Percentiles rank a stretch among this genome's conserved stretches.
These are phyloP conservation scores for Oreotrochilus melanogaster DNA, from an alignment of 2,113 vertebrate genomes.

Conservation along the genomic window DNA sequence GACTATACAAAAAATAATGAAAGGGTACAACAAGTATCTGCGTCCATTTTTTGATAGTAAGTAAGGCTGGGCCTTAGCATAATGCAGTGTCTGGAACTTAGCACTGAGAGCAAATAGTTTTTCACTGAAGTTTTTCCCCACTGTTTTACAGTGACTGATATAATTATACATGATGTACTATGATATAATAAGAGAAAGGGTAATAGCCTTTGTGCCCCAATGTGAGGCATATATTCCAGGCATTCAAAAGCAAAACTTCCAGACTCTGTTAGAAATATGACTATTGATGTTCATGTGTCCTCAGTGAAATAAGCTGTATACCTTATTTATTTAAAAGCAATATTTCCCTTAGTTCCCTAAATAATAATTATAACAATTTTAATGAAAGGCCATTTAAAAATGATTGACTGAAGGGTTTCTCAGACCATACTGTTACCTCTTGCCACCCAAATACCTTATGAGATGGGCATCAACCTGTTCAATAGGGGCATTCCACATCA, in stretches of 20 bases:
- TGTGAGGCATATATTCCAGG: neutral
- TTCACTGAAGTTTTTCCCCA: neutral
- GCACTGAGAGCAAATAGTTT: neutral
- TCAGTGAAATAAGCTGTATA: neutral
- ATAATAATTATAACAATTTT: neutral
- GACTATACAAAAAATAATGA: slow-evolving; percentile 91
- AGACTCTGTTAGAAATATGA: neutral
- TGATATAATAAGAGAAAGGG: neutral
- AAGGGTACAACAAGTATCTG: slow-evolving; percentile 94
- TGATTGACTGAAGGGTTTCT: neutral
- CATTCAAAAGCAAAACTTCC: neutral
- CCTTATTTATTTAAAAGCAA: neutral
- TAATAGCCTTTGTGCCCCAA: slow-evolving; percentile 5
- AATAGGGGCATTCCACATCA: neutral
- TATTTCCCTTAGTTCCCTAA: neutral
- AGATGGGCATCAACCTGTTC: neutral
- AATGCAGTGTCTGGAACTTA: neutral
- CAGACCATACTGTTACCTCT: neutral
- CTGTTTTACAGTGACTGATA: neutral
- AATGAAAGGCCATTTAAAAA: neutral
- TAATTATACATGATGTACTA: neutral
- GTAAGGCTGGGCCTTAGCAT: slow-evolving; percentile 1
- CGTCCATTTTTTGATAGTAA: slow-evolving; percentile 92
- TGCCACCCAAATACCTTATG: neutral
- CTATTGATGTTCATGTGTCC: neutral